A percentile compares a stretch with the other conserved stretches of the same genome.
Evolutionary conservation across 2,888 invertebrate species (phyloP).

Genomic region (Flexamia atlantica): DNA sequence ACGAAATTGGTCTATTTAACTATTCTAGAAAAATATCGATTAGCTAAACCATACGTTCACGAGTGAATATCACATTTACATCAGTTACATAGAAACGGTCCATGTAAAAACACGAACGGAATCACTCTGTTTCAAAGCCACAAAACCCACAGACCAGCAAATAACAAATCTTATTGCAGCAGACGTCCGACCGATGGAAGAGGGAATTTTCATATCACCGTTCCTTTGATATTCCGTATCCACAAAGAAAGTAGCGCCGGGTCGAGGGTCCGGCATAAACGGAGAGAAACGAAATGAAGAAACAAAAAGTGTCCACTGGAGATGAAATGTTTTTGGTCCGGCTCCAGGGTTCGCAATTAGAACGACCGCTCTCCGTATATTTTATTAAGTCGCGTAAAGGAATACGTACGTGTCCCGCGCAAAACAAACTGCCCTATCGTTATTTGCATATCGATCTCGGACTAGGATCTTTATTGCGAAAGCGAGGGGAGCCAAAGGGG

Average conservation of each 20-base stretch:
- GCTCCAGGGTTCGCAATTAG: constrained; percentile 53
- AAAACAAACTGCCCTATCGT: constrained; percentile 68
- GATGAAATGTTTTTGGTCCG: constrained; percentile 59
- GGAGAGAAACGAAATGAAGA: constrained; percentile 49
- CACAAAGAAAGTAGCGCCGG: constrained; percentile 51
- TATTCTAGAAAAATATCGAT: too few species aligned
- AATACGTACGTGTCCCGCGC: constrained; percentile 62
- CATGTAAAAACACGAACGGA: too few species aligned
- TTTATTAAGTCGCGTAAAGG: constrained; percentile 58
- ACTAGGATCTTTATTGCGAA: constrained; percentile 69
- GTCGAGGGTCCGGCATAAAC: constrained; percentile 19
- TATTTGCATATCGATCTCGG: constrained; percentile 70
- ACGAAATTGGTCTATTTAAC: too few species aligned
- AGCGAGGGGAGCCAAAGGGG: constrained; percentile 61
- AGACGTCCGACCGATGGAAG: not conserved
- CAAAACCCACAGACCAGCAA: too few species aligned
- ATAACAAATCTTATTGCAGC: constrained; percentile 30
- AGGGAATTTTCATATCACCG: constrained; percentile 51
- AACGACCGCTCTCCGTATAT: constrained; percentile 34
- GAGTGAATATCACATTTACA: too few species aligned
- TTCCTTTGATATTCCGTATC: constrained; percentile 57
- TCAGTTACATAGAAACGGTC: too few species aligned
- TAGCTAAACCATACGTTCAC: too few species aligned
- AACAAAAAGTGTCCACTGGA: constrained; percentile 60
- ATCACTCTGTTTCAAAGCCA: too few species aligned